Conservation (phyloP, 2,113 vertebrate species). For the Picathartes gymnocephalus region DNA sequence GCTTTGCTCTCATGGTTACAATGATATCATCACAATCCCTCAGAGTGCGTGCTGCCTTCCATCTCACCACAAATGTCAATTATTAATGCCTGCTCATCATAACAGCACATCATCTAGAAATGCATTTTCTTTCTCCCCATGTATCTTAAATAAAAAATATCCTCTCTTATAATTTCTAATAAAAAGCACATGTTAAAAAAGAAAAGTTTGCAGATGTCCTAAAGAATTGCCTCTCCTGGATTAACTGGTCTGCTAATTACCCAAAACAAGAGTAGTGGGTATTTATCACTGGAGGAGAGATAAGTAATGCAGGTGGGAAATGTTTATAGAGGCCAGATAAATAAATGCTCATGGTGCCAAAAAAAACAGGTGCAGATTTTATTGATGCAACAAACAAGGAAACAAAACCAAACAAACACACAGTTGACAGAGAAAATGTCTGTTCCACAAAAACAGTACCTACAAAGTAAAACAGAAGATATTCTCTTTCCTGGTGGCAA, state of each 20-base stretch:
- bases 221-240: background rate
- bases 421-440: background rate
- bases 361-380: slow-evolving; percentile 74
- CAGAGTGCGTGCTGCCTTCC: background rate
- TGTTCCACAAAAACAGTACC: slow-evolving; percentile 15
- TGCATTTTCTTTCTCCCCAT: background rate
- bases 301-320: slow-evolving; percentile 67
- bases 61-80: slow-evolving; percentile 21
- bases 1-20: slow-evolving; percentile 63
- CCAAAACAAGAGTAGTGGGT: background rate
- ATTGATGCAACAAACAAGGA: slow-evolving; percentile 51
- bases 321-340: slow-evolving; percentile 32
- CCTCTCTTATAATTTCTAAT: background rate
- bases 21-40: slow-evolving; percentile 37
- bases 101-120: background rate
- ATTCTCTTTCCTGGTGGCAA: background rate
- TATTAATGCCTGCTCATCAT: slow-evolving; percentile 53
- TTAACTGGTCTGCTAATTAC: slow-evolving; percentile 49
- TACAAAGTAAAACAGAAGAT: slow-evolving; percentile 13
- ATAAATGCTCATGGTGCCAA: slow-evolving; percentile 58
- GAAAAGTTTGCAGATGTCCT: background rate
- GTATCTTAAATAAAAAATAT: background rate
- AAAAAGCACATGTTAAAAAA: background rate
- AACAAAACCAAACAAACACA: slow-evolving; percentile 61
- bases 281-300: slow-evolving; percentile 23